Percentiles rank a stretch among this genome's conserved stretches.
Evolutionary conservation across 2,113 vertebrate genomes (phyloP).

Genomic region (Sitta europaea): DNA sequence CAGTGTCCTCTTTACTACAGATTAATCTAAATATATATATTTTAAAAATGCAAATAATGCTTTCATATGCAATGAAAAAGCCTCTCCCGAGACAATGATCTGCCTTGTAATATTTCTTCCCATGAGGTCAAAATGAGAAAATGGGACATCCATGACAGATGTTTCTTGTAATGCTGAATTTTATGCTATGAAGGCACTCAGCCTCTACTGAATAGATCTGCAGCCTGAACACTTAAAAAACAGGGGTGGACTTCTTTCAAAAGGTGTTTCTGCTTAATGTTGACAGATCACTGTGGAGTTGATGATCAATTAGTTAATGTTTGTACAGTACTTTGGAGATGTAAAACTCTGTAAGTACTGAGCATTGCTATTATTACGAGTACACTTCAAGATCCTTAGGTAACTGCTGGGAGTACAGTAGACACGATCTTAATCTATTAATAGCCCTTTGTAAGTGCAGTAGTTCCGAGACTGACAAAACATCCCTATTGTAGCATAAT

Average conservation of each 20-base stretch:
- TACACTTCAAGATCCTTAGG: conserved; percentile 39
- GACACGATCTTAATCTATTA: conserved; percentile 61
- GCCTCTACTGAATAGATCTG: background rate
- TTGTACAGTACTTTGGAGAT: conserved; percentile 31
- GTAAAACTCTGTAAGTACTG: conserved; percentile 10
- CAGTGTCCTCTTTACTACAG: background rate
- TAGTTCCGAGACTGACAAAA: conserved; percentile 50
- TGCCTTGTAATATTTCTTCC: background rate
- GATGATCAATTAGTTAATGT: conserved; percentile 56
- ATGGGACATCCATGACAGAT: background rate
- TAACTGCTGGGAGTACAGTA: conserved; percentile 47
- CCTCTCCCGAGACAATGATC: background rate
- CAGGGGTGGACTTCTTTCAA: background rate
- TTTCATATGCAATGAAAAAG: background rate
- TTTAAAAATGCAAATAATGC: fast-evolving
- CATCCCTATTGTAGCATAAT: conserved; percentile 23
- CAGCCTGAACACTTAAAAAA: background rate
- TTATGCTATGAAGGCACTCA: background rate
- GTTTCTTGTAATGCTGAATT: background rate
- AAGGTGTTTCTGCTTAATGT: conserved; percentile 29
- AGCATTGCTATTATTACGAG: background rate
- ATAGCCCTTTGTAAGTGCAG: conserved; percentile 28
- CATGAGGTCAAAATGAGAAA: background rate
- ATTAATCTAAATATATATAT: background rate
- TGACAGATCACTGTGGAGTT: background rate